phyloP scores from a whole-genome alignment of 2,888 invertebrate species.

The Drosophila subquinaria region DNA sequence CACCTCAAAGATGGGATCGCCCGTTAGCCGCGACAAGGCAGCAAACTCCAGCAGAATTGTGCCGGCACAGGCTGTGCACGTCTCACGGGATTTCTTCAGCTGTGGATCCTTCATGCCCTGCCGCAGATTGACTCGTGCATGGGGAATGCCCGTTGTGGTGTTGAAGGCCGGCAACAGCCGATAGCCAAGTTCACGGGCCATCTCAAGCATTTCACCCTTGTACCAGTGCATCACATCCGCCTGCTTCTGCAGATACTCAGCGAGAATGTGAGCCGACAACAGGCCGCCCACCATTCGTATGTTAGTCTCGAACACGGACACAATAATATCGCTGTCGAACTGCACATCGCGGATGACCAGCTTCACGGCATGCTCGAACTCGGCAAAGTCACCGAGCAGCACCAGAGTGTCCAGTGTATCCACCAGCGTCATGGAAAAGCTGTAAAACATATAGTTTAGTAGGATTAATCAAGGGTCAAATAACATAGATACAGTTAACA shows the following conservation, averaged over 20 bases:
- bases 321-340: conserved; percentile 97
- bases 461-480: background rate
- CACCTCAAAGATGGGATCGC: conserved; percentile 96
- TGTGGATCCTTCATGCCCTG: conserved; percentile 92
- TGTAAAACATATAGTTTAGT: conserved; percentile 86
- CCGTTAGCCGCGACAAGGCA: conserved; percentile 96
- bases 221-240: conserved; percentile 93
- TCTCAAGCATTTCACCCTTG: conserved; percentile 92
- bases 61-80: conserved; percentile 99
- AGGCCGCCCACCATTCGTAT: conserved; percentile 98
- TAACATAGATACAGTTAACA: background rate
- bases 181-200: conserved; percentile 97
- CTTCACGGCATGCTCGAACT: conserved; percentile 96
- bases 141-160: conserved; percentile 98
- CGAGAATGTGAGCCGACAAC: conserved; percentile 95
- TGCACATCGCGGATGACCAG: conserved; percentile 94
- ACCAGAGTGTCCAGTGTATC: conserved; percentile 97
- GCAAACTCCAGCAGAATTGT: conserved; percentile 99
- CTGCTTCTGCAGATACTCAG: conserved; percentile 92
- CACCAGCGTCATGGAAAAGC: conserved; percentile 97
- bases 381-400: conserved; percentile 95
- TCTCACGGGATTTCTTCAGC: conserved; percentile 92
- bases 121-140: conserved; percentile 95
- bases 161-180: conserved; percentile 98
- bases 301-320: conserved; percentile 99